phyloP scores from a whole-genome alignment of 1,140 invertebrate genomes.

The Nomia melanderi region DNA sequence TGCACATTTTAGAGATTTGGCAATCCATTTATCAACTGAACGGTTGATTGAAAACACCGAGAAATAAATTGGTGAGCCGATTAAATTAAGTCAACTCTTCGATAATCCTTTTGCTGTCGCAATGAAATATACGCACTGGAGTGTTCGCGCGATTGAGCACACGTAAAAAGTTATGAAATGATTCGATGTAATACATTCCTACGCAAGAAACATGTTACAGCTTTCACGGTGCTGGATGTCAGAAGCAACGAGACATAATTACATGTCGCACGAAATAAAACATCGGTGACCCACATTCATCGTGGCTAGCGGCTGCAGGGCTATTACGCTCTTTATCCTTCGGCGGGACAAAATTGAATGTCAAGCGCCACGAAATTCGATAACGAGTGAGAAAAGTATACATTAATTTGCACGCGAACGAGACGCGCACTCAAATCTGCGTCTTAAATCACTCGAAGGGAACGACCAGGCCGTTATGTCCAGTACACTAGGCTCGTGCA shows the following conservation, averaged over 20 bases:
- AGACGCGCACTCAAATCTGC: neutral
- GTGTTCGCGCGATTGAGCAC: neutral
- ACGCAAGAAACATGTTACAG: conserved; percentile 7
- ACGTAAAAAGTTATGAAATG: neutral
- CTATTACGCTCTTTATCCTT: conserved; percentile 33
- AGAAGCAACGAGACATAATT: conserved; percentile 13
- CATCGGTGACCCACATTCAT: conserved; percentile 54
- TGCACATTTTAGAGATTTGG: no score
- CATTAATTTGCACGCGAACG: neutral
- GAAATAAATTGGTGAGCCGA: no score
- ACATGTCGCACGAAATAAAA: conserved; percentile 33
- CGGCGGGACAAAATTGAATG: neutral
- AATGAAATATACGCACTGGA: neutral
- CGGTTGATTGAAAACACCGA: no score
- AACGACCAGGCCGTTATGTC: neutral
- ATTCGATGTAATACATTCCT: neutral
- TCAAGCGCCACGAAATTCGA: neutral
- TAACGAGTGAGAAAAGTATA: neutral
- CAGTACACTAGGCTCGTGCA: neutral
- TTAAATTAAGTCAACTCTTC: no score
- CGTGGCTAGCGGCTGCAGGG: conserved; percentile 22
- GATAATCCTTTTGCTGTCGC: no score
- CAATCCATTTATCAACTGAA: no score
- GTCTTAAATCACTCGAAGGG: neutral
- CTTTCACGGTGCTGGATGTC: conserved; percentile 5